Evolutionary conservation across 2,888 invertebrate species (phyloP).

Genomic region (Taenaris catops): DNA sequence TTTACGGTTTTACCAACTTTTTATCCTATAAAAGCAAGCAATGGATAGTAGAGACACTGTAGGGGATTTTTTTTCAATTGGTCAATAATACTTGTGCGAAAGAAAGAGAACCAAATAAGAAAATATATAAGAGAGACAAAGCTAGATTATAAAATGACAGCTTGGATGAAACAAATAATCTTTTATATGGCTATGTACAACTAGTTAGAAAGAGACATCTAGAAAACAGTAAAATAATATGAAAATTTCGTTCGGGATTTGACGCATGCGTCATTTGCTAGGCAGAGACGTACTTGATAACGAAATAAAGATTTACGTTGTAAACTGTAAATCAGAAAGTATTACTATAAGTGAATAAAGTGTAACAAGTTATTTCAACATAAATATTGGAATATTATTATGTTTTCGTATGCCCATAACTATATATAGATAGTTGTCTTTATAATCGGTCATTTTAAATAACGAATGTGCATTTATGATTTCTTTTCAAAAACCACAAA

Average conservation of each 20-base stretch:
- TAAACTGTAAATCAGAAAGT: too few relatives aligned
- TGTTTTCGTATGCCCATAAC: too few relatives aligned
- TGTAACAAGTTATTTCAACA: too few relatives aligned
- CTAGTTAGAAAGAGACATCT: constrained; percentile 41
- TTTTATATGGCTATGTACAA: neutral
- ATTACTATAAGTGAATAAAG: too few relatives aligned
- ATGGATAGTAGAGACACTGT: constrained; percentile 31
- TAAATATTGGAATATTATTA: too few relatives aligned
- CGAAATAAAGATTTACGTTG: too few relatives aligned
- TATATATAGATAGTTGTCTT: too few relatives aligned
- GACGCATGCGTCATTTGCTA: constrained; percentile 70
- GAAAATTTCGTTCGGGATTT: constrained; percentile 51
- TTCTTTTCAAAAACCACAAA: too few relatives aligned
- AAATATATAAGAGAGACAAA: constrained; percentile 32
- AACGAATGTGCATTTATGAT: too few relatives aligned
- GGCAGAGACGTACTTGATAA: constrained; percentile 41
- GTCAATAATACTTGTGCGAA: constrained; percentile 43
- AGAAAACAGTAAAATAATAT: constrained; percentile 49
- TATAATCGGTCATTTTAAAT: too few relatives aligned
- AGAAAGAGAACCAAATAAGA: constrained; percentile 1
- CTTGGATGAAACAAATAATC: constrained; percentile 30
- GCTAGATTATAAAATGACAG: constrained; percentile 18
- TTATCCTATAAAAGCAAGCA: constrained; percentile 23
- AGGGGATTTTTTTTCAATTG: constrained; percentile 31
- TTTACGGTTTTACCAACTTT: too few relatives aligned